Conservation (phyloP, 1,140 invertebrate genomes). For the Amphibalanus amphitrite region DNA sequence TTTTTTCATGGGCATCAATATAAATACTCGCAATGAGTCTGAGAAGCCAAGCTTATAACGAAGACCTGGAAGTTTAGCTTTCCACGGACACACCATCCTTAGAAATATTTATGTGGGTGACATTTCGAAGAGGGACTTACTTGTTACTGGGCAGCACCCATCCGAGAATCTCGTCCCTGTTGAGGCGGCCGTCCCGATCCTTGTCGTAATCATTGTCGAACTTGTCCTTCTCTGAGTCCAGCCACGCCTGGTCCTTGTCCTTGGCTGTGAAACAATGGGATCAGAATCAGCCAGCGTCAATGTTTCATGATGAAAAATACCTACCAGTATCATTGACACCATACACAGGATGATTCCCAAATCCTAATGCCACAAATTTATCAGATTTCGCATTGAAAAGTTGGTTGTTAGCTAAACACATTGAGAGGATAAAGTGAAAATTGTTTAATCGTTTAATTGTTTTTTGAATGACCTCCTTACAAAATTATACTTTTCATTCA, state of each 20-base stretch:
- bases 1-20: too few species aligned
- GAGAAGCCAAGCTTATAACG: too few species aligned
- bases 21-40: too few species aligned
- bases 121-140: too few species aligned
- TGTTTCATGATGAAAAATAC: slow-evolving; percentile 5
- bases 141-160: slow-evolving; percentile 88
- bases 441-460: too few species aligned
- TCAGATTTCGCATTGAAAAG: background rate
- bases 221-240: slow-evolving; percentile 67
- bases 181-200: slow-evolving; percentile 66
- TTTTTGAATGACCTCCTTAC: too few species aligned
- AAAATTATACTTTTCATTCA: too few species aligned
- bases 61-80: too few species aligned
- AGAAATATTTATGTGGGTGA: too few species aligned
- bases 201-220: slow-evolving; percentile 78
- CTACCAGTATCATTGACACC: background rate
- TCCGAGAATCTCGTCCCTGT: slow-evolving; percentile 55
- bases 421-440: too few species aligned
- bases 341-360: background rate
- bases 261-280: slow-evolving; percentile 23
- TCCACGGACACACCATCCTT: too few species aligned
- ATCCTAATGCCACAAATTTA: background rate
- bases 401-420: too few species aligned
- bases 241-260: slow-evolving; percentile 60
- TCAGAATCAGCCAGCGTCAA: slow-evolving; percentile 7